A percentile compares a stretch with the other conserved stretches of the same genome.
Evolutionary conservation across 2,888 invertebrate genomes (phyloP).

Genomic region (Hemaris fuciformis): DNA sequence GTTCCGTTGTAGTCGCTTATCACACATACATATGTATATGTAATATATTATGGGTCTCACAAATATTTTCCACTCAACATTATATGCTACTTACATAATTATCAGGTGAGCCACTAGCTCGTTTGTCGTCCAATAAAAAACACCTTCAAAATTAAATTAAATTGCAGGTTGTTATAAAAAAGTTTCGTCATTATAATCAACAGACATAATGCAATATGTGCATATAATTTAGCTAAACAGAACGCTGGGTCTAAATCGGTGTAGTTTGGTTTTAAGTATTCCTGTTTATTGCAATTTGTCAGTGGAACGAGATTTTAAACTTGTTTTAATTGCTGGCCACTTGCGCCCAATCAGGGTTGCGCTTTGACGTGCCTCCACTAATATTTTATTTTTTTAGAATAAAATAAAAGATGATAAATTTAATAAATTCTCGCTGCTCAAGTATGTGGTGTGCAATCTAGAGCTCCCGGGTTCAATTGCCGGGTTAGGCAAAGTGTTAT

Average conservation of each 20-base stretch:
- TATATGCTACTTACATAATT: no score
- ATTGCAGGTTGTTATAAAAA: not conserved
- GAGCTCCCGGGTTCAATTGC: no score
- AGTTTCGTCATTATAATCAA: not conserved
- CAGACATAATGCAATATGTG: not conserved
- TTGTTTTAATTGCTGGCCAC: constrained; percentile 52
- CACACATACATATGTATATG: no score
- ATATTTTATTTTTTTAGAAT: not conserved
- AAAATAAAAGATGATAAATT: not conserved
- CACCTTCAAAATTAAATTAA: not conserved
- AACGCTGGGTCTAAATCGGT: constrained; percentile 19
- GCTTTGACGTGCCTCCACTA: not conserved
- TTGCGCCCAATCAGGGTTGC: constrained; percentile 36
- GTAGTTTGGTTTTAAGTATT: constrained; percentile 50
- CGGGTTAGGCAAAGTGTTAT: no score
- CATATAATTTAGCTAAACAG: not conserved
- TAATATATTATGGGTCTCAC: no score
- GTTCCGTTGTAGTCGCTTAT: no score
- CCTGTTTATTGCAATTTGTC: constrained; percentile 61
- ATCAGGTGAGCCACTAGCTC: no score
- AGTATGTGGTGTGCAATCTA: no score
- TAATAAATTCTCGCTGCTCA: no score
- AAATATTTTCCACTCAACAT: no score
- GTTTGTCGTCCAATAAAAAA: no score
- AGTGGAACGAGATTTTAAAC: constrained; percentile 57